Evolutionary conservation across 2,888 invertebrate species (phyloP).

Genomic region (Rhyacophila evoluta): DNA sequence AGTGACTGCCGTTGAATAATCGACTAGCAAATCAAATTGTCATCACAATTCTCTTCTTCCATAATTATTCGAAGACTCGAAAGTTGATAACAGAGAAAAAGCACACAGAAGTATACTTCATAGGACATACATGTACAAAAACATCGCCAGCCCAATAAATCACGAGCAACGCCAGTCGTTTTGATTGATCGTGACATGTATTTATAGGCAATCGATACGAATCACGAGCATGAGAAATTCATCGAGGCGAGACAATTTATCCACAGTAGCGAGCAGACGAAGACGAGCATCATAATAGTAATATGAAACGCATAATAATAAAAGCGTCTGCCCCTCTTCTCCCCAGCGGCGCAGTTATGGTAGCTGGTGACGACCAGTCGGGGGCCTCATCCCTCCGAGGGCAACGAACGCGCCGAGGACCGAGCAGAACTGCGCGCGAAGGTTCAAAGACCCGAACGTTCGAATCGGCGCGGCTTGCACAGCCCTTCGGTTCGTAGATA

Average conservation of each 20-base stretch:
- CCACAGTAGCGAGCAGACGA: not conserved
- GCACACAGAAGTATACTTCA: too few relatives aligned
- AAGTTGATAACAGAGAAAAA: too few relatives aligned
- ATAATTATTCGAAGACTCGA: too few relatives aligned
- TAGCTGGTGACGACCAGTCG: conserved; percentile 16
- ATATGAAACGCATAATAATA: conserved; percentile 7
- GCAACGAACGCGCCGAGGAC: conserved; percentile 25
- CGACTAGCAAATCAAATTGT: too few relatives aligned
- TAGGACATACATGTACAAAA: too few relatives aligned
- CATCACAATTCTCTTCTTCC: too few relatives aligned
- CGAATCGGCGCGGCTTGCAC: not conserved
- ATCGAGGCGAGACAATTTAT: not conserved
- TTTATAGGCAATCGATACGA: not conserved
- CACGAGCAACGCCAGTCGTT: too few relatives aligned
- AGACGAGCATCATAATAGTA: not conserved
- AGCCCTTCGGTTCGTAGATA: not conserved
- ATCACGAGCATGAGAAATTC: not conserved
- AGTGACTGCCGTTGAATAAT: too few relatives aligned
- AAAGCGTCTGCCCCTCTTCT: not conserved
- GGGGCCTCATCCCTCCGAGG: conserved; percentile 42
- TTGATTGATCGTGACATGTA: too few relatives aligned
- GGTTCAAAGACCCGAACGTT: conserved; percentile 7
- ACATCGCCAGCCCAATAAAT: too few relatives aligned
- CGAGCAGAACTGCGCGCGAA: not conserved
- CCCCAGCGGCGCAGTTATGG: conserved; percentile 3